Conservation (phyloP, 1,140 invertebrate species). For the Magallana gigas region DNA sequence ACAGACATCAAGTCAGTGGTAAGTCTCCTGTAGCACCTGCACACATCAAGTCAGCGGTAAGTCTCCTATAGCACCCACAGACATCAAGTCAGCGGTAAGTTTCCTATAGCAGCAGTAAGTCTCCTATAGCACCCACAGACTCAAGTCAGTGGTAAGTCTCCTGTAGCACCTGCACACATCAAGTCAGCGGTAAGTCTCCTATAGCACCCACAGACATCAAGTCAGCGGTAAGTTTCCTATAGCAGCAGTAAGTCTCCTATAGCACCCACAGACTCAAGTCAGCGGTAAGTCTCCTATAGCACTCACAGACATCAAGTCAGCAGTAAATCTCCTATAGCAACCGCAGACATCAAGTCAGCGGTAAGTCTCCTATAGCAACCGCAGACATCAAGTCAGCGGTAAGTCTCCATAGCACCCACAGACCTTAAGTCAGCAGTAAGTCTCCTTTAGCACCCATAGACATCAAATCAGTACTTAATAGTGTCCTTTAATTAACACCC, state of each 20-base stretch:
- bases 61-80: conserved; percentile 36
- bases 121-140: conserved; percentile 41
- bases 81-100: conserved; percentile 46
- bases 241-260: background rate
- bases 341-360: conserved; percentile 49
- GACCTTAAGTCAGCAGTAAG: conserved; percentile 43
- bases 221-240: conserved; percentile 29
- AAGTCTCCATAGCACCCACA: conserved; percentile 39
- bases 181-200: background rate
- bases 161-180: too few species aligned
- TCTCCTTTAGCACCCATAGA: background rate
- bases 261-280: conserved; percentile 47
- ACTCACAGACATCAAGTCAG: background rate
- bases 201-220: conserved; percentile 48
- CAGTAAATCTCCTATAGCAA: background rate
- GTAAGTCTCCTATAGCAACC: conserved; percentile 23
- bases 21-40: background rate
- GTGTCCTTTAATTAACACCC: background rate
- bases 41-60: conserved; percentile 20
- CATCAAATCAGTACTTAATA: background rate
- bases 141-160: conserved; percentile 39
- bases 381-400: conserved; percentile 46
- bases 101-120: background rate
- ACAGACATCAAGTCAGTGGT: conserved; percentile 49
- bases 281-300: background rate